Base-by-base conservation (phyloP, 1,140 invertebrate species). In the Drosophila nebulosa region DNA sequence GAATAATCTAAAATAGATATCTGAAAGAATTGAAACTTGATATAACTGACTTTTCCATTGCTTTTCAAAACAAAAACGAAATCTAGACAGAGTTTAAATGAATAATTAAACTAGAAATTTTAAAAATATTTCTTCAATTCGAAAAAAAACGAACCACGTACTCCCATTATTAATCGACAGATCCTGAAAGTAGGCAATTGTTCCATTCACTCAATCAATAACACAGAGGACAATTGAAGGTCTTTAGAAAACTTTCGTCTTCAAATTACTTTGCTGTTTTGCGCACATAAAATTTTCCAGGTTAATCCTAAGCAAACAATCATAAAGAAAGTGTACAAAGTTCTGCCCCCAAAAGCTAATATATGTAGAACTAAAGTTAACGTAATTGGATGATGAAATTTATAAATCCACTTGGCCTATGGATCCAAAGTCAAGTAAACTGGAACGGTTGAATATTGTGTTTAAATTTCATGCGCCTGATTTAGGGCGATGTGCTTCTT, bases 201-300 rank as follows among this genome's bases (percentile, higher is more conserved):
- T 50, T 63, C 35, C 1, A 32, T 12, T 32, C 30, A 0, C 30
- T 32, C 1, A 12, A 3, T 64, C 21, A 24, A 0, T 3, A 39
- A 18, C 9, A 18, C 6, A 35, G 55, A 61, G 71, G 63, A 24
- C 50, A 60, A 6, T 10, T 74, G 12, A 74, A 74, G 71, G 71
- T 51, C 52, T 27, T 27, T 55, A 16, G 53, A 69, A 50, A 53
- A 35, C 69, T 32, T 55, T n/a, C n/a, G 18, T 32, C 26, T 51
- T 70, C n/a, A 30, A 24, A 30, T 53, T 30, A 10, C 18, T 46
- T 10, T 12, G 12, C 9, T 46, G n/a, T 21, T 26, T 53, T 53
- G 24, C 24, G 24, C 7, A 27, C n/a, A 7, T 30, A 4, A 16
- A 30, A 30, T 30, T 53, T 53, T 16, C 51, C 24, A 53, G n/a